phyloP scores from a whole-genome alignment of 2,797 vertebrate species.

The Epinephelus coioides region DNA sequence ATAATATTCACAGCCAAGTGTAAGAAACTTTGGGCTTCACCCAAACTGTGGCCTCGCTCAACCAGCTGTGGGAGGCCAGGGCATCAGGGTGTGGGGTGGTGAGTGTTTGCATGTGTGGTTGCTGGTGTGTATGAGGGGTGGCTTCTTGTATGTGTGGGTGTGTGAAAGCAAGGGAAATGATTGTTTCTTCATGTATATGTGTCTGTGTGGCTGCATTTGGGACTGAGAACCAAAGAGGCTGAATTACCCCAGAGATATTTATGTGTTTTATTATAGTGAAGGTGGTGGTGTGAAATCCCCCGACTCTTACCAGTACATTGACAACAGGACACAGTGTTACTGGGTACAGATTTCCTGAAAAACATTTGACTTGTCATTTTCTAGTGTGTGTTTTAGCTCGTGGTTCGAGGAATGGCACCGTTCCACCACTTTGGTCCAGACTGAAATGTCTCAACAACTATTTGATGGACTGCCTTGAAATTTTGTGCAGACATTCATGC shows the following conservation, averaged over 20 bases:
- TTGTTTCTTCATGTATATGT: conserved; percentile 51
- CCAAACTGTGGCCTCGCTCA: conserved; percentile 75
- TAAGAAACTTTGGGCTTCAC: conserved; percentile 71
- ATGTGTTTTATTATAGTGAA: conserved; percentile 60
- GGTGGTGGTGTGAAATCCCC: conserved; percentile 68
- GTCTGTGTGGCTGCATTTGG: conserved; percentile 34
- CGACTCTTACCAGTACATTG: conserved; percentile 29
- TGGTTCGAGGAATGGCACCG: not conserved
- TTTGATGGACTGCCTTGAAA: not conserved
- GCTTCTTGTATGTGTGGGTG: conserved; percentile 64
- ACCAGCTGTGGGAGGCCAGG: conserved; percentile 74
- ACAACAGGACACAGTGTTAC: conserved; percentile 15
- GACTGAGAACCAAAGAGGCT: conserved; percentile 48
- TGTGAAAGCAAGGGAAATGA: conserved; percentile 64
- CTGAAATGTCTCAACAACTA: conserved; percentile 8
- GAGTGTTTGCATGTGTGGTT: conserved; percentile 77
- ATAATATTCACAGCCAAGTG: conserved; percentile 79
- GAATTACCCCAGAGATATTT: conserved; percentile 52
- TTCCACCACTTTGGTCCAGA: not conserved
- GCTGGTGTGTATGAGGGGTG: conserved; percentile 55
- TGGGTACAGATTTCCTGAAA: conserved; percentile 10
- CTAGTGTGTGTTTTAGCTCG: not conserved
- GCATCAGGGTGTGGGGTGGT: conserved; percentile 65
- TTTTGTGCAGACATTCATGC: not conserved
- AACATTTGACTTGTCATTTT: conserved; percentile 1